phyloP scores from a whole-genome alignment of 2,113 vertebrate species.

The Eira barbara region DNA sequence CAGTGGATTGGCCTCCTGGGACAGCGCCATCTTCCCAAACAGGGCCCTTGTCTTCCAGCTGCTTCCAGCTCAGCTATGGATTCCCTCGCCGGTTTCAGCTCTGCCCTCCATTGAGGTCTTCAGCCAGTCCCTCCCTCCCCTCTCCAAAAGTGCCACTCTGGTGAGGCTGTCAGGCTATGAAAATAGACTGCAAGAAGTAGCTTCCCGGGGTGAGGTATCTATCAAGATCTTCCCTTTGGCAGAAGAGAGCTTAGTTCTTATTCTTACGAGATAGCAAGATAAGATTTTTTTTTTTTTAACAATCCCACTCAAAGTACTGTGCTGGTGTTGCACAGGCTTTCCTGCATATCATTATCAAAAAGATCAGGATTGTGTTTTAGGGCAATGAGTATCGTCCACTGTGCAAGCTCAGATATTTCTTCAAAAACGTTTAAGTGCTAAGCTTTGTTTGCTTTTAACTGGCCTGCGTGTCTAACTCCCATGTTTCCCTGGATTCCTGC shows the following conservation, averaged over 20 bases:
- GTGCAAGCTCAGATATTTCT: background rate
- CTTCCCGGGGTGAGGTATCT: background rate
- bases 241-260: background rate
- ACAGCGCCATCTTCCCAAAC: background rate
- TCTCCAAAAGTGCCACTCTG: background rate
- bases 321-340: background rate
- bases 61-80: background rate
- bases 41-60: background rate
- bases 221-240: background rate
- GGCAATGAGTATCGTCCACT: background rate
- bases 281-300: background rate
- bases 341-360: background rate
- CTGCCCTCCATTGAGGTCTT: background rate
- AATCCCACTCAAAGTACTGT: background rate
- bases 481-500: background rate
- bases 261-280: background rate
- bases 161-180: background rate
- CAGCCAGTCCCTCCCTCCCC: background rate
- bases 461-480: background rate
- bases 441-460: slow-evolving; percentile 25
- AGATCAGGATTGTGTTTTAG: background rate
- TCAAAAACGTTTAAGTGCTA: background rate
- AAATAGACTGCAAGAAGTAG: background rate
- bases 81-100: background rate
- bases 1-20: background rate